phyloP scores from a whole-genome alignment of 2,797 vertebrate species.

The Betta splendens region DNA sequence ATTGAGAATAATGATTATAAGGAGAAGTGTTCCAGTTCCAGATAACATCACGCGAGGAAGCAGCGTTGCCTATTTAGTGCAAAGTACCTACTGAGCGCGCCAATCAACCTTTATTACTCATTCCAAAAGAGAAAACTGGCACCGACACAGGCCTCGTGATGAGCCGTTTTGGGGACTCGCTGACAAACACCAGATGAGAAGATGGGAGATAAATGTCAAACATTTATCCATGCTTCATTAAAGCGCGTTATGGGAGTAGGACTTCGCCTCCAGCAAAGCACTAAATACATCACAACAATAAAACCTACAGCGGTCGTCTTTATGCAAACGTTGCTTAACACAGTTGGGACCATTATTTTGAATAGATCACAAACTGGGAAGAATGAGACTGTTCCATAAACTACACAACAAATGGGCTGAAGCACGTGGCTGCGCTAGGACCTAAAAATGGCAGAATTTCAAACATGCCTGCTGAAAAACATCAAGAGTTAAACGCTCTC shows the following conservation, averaged over 20 bases:
- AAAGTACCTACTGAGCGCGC: constrained; percentile 49
- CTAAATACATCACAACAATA: constrained; percentile 48
- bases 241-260: constrained; percentile 52
- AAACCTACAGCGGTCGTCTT: constrained; percentile 49
- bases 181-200: constrained; percentile 76
- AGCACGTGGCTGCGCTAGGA: constrained; percentile 20
- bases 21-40: constrained; percentile 32
- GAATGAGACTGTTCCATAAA: constrained; percentile 4
- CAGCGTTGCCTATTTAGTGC: constrained; percentile 34
- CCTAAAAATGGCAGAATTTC: constrained; percentile 1
- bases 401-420: not conserved
- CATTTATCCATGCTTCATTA: constrained; percentile 71
- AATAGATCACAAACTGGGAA: constrained; percentile 32
- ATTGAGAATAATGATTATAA: constrained; percentile 46
- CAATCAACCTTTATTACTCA: constrained; percentile 60
- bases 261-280: constrained; percentile 52
- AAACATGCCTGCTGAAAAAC: constrained; percentile 25
- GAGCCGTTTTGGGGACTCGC: constrained; percentile 69
- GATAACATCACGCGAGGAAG: constrained; percentile 40
- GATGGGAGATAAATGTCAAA: constrained; percentile 71
- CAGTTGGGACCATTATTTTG: constrained; percentile 46
- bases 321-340: constrained; percentile 59
- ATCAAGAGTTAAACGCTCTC: constrained; percentile 20
- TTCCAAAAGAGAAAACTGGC: constrained; percentile 63
- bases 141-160: constrained; percentile 54